Evolutionary conservation across 2,888 invertebrate species (phyloP), one percentile per base, ranked within the genome.

Genomic region (Thereva nobilitata): DNA sequence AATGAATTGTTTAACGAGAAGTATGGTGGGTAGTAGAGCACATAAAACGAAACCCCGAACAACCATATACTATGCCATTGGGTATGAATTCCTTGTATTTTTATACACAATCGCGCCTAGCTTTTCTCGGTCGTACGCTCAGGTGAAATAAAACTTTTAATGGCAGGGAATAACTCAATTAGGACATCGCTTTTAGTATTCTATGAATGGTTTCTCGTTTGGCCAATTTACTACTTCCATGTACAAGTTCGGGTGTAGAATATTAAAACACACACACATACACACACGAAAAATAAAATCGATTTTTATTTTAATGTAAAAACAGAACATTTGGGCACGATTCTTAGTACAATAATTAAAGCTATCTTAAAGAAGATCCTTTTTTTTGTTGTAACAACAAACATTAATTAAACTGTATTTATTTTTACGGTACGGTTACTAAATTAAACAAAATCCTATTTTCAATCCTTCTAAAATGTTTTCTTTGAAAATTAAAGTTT

Each of bases 131-230:
- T 23, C 23, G 23, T 23, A 23, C 23, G n/a, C 23, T 41, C 56
- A 56, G 45, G 56, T 56, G 44, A 35, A 56, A 56, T 56, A 45
- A 56, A 56, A 56, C n/a, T 42, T 35, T 56, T 44, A 23, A 56
- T 56, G 56, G 56, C 34, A 23, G 34, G 44, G 34, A 44, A 56
- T 56, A 38, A 56, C 38, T 44, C 44, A 56, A 56, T 56, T 56
- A 56, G 42, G 42, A 35, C 23, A 44, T 23, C 35, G 56, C 8
- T 5, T 44, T 23, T 6, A 34, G 56, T 9, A 41, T 40, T 23
- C 9, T 55, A 10, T 2, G n/a, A 12, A 6, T 10, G n/a, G 47
- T 47, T n/a, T n/a, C 56, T 34, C 34, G 4, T 9, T 23, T 44
- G 34, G 23, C 42, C 56, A 56, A 56, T 56, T 56, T 56, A 10